These are phyloP conservation scores for Melanotaenia pygmaea DNA, from an alignment of 2,797 vertebrate species.

Conservation along the genomic window DNA sequence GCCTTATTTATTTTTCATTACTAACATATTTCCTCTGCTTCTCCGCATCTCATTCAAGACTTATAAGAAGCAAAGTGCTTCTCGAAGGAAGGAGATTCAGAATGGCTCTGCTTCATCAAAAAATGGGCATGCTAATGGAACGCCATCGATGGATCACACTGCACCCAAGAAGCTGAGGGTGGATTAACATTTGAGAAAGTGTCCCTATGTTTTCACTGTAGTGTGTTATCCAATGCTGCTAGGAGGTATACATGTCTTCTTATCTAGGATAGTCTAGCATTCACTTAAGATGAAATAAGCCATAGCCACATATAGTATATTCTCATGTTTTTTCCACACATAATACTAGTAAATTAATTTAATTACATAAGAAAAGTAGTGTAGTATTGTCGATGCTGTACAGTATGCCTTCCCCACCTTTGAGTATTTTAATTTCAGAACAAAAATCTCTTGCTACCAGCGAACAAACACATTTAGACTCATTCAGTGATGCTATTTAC, in stretches of 20 bases:
- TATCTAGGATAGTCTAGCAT: slow-evolving; percentile 63
- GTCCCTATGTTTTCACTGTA: slow-evolving; percentile 34
- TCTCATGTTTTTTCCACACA: slow-evolving; percentile 65
- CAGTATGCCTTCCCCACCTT: slow-evolving; percentile 23
- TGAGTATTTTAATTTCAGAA: slow-evolving; percentile 20
- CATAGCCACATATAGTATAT: slow-evolving; percentile 60
- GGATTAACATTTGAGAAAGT: slow-evolving; percentile 80
- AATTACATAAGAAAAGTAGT: slow-evolving; percentile 31
- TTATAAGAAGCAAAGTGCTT: slow-evolving; percentile 88
- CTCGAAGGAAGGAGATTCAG: slow-evolving; percentile 86
- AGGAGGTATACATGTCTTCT: slow-evolving; percentile 51
- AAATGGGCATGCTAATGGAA: slow-evolving; percentile 89
- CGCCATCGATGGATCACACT: slow-evolving; percentile 78
- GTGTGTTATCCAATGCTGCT: slow-evolving; percentile 65
- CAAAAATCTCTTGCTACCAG: slow-evolving; percentile 37
- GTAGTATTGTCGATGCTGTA: slow-evolving; percentile 37
- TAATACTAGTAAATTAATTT: slow-evolving; percentile 52
- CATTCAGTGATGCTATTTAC: slow-evolving; percentile 23
- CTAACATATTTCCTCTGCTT: slow-evolving; percentile 7
- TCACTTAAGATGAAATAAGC: slow-evolving; percentile 65
- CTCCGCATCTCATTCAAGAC: slow-evolving; percentile 81
- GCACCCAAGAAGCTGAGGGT: slow-evolving; percentile 87
- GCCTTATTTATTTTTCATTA: not conserved
- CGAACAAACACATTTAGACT: slow-evolving; percentile 18
- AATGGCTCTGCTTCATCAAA: slow-evolving; percentile 83